phyloP scores from a whole-genome alignment of 2,888 invertebrate genomes.

The Lasiommata megera region DNA sequence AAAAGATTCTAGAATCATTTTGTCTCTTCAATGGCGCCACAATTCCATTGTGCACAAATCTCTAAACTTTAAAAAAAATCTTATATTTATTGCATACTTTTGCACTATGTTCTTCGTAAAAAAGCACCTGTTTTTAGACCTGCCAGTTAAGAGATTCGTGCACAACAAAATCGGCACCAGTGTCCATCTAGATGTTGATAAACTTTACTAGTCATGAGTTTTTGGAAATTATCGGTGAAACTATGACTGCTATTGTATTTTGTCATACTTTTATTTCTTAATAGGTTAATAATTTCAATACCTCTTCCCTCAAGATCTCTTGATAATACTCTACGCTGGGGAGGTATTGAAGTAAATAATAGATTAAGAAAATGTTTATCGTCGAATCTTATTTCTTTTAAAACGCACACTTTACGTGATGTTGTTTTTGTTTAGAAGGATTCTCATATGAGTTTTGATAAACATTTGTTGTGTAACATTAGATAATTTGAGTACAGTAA shows the following conservation, averaged over 20 bases:
- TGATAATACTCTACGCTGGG: slow-evolving; percentile 32
- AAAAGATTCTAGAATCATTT: slow-evolving; percentile 20
- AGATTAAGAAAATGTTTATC: slow-evolving; percentile 49
- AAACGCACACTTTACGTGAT: background rate
- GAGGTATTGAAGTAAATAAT: slow-evolving; percentile 49
- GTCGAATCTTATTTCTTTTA: background rate
- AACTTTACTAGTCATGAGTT: slow-evolving; percentile 30
- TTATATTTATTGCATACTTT: no score
- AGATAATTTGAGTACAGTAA: slow-evolving; percentile 15
- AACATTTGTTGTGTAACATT: slow-evolving; percentile 6
- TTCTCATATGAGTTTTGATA: slow-evolving; percentile 9
- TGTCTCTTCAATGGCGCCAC: background rate
- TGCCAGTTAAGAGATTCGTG: no score
- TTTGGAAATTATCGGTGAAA: slow-evolving; percentile 24
- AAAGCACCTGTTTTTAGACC: no score
- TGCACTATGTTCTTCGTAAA: no score
- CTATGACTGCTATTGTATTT: slow-evolving; percentile 19
- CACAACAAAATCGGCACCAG: no score
- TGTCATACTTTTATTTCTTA: slow-evolving; percentile 11
- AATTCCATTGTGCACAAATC: no score
- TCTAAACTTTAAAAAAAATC: no score
- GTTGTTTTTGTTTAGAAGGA: slow-evolving; percentile 5
- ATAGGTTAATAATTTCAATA: slow-evolving; percentile 42
- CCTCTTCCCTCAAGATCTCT: slow-evolving; percentile 42
- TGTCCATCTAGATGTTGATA: slow-evolving; percentile 21